Base-by-base conservation (phyloP, 2,888 invertebrate species). In the Synanthedon tipuliformis region DNA sequence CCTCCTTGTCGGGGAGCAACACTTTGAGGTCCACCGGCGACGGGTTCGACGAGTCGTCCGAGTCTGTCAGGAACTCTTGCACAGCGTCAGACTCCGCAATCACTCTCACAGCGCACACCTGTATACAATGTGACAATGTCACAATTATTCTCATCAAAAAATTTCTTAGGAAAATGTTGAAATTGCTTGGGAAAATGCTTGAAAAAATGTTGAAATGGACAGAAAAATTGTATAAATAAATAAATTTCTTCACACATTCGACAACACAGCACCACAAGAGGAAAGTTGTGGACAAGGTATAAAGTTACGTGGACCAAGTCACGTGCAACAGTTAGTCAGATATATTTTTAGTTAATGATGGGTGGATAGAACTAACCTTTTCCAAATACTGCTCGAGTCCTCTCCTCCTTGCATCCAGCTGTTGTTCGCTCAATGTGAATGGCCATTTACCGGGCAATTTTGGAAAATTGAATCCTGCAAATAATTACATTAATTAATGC, bases 361-460 rank as follows among this genome's bases (percentile, higher is more conserved):
- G 41, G 10, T 23, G 41, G 1, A 2, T 10, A 34, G 3, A 34
- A 34, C 45, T 55, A 57, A 82, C 91, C 89, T 98, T 96, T 82
- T 99, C 99, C 74, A 99, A 89, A 89, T 99, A 99, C 82, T 96
- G 96, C 79, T 99, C 99, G 50, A 99, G 89, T 0, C 98, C 98
- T 61, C 99, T 90, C 58, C 99, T 90, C 56, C 99, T 89, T 0
- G 95, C 93, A 79, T 99, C 99, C 57, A 99, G 84, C 76, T 99
- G 99, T 74, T 99, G 99, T 71, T 99, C 99, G 75, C 96, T 97
- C 66, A 99, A 89, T 75, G 94, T 93, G 78, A 99, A 99, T 53
- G 98, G 97, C 97, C 99, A 99, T 85, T 99, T 99, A 55, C 98
- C 97, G 0, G 99, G 99, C 64, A 99, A 81, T 83, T 98, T 98